Evolutionary conservation across 2,888 invertebrate genomes (phyloP).

Genomic region (Cerceris ruficornis): DNA sequence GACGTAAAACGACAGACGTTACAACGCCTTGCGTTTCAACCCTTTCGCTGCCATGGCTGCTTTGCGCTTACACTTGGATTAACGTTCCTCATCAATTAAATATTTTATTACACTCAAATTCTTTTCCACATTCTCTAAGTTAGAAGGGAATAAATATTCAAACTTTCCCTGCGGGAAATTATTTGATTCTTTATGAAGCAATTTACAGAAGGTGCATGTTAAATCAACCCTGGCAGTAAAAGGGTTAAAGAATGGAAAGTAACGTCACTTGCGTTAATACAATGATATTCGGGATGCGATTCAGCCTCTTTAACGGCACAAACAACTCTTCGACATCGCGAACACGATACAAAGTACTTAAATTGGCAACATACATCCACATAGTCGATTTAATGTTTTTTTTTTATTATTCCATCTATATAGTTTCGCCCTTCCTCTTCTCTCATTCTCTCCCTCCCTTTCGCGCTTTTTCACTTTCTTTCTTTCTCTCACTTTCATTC

Average conservation of each 20-base stretch:
- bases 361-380: constrained; percentile 64
- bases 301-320: constrained; percentile 58
- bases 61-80: too few relatives aligned
- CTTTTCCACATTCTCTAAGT: too few relatives aligned
- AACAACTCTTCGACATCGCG: constrained; percentile 48
- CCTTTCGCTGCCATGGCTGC: too few relatives aligned
- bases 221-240: too few relatives aligned
- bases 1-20: constrained; percentile 16
- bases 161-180: too few relatives aligned
- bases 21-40: background rate
- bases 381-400: constrained; percentile 56
- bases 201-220: too few relatives aligned
- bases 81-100: too few relatives aligned
- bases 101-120: too few relatives aligned
- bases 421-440: constrained; percentile 5
- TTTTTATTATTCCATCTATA: constrained; percentile 22
- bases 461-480: background rate
- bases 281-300: constrained; percentile 43
- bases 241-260: too few relatives aligned
- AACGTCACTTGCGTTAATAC: constrained; percentile 7
- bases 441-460: background rate
- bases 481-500: background rate
- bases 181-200: too few relatives aligned
- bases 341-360: constrained; percentile 59
- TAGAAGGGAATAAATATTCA: too few relatives aligned